Evolutionary conservation across 2,888 invertebrate genomes (phyloP).

Genomic region (Drosophila meridionalis): DNA sequence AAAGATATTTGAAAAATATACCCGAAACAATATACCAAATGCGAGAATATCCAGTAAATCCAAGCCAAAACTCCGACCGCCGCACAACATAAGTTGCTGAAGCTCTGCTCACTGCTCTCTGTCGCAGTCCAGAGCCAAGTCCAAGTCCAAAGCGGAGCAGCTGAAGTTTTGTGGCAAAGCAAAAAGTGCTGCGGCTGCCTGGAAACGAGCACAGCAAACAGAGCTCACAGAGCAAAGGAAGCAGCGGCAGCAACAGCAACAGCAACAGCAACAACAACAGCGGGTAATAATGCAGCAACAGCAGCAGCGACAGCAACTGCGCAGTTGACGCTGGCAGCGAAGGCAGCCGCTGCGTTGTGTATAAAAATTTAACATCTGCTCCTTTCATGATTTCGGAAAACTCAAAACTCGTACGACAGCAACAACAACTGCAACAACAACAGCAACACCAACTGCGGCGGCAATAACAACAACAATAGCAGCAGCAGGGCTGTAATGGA

Average conservation of each 20-base stretch:
- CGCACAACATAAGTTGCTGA: neutral
- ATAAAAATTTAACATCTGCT: slow-evolving; percentile 84
- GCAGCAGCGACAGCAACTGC: slow-evolving; percentile 44
- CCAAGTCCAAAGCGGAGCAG: slow-evolving; percentile 61
- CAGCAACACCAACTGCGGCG: slow-evolving; percentile 48
- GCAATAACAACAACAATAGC: slow-evolving; percentile 40
- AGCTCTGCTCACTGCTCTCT: neutral
- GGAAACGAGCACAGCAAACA: slow-evolving; percentile 41
- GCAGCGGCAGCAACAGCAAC: slow-evolving; percentile 32
- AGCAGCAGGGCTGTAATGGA: slow-evolving; percentile 71
- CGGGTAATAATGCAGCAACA: slow-evolving; percentile 67
- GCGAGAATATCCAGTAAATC: slow-evolving; percentile 9
- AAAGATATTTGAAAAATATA: slow-evolving; percentile 7
- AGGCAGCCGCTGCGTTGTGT: slow-evolving; percentile 62
- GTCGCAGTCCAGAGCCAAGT: slow-evolving; percentile 14
- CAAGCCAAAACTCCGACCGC: slow-evolving; percentile 2
- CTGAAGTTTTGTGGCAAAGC: slow-evolving; percentile 69
- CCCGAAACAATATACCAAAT: slow-evolving; percentile 1
- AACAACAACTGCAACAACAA: slow-evolving; percentile 47
- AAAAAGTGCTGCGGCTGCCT: slow-evolving; percentile 51
- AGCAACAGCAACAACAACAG: slow-evolving; percentile 33
- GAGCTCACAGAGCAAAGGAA: slow-evolving; percentile 43
- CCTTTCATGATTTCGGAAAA: slow-evolving; percentile 85
- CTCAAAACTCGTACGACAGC: slow-evolving; percentile 80
- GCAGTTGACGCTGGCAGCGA: slow-evolving; percentile 37